phyloP scores from a whole-genome alignment of 2,888 invertebrate genomes.

The Carcina quercana region DNA sequence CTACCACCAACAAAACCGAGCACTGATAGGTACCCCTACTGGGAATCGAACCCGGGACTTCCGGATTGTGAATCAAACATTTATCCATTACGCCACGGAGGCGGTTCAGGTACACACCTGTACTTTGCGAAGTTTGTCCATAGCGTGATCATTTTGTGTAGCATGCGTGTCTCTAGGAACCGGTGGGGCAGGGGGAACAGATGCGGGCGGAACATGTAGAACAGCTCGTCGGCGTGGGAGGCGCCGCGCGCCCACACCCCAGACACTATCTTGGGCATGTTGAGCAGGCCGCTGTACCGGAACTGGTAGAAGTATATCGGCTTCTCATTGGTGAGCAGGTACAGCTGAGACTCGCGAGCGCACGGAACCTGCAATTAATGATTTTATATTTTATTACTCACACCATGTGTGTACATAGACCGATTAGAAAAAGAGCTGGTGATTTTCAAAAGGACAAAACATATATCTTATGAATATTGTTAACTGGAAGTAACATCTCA shows the following conservation, averaged over 20 bases:
- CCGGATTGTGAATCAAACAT: too few relatives aligned
- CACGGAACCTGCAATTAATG: too few relatives aligned
- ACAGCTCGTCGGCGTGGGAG: constrained; percentile 59
- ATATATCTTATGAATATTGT: too few relatives aligned
- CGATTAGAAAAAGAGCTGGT: too few relatives aligned
- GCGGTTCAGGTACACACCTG: constrained; percentile 27
- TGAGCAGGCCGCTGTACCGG: constrained; percentile 50
- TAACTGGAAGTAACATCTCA: too few relatives aligned
- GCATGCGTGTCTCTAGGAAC: constrained; percentile 44
- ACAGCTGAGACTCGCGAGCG: constrained; percentile 55
- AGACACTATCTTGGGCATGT: constrained; percentile 55
- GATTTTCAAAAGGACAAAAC: too few relatives aligned
- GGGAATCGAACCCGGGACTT: too few relatives aligned
- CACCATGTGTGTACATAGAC: too few relatives aligned
- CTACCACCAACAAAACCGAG: too few relatives aligned
- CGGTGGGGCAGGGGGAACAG: constrained; percentile 49
- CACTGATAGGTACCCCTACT: too few relatives aligned
- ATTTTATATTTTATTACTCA: too few relatives aligned
- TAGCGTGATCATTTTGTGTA: constrained; percentile 49
- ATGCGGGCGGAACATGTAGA: constrained; percentile 60
- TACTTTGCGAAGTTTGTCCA: constrained; percentile 69
- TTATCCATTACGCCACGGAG: too few relatives aligned
- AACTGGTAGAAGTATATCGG: constrained; percentile 61
- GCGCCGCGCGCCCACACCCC: constrained; percentile 40
- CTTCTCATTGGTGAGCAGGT: constrained; percentile 40